Evolutionary conservation across 1,140 invertebrate species (phyloP).

Genomic region (Cepaea nemoralis): DNA sequence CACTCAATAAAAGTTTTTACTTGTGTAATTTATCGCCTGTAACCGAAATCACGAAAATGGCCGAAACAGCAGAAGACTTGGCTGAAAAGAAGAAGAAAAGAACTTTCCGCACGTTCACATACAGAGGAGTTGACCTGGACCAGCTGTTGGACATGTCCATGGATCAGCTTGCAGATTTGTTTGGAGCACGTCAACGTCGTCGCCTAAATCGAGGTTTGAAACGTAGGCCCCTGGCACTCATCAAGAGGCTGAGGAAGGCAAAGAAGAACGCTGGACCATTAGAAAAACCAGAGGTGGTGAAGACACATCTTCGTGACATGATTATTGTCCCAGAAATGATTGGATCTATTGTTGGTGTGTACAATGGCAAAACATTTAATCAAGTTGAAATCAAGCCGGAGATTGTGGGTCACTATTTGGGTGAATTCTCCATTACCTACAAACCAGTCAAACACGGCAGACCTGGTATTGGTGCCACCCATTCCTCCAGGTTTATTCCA

Average conservation of each 20-base stretch:
- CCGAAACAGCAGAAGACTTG: constrained; percentile 49
- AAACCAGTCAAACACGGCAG: constrained; percentile 99
- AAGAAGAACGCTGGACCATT: constrained; percentile 97
- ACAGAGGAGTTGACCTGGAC: constrained; percentile 97
- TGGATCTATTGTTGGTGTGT: constrained; percentile 98
- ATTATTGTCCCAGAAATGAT: constrained; percentile 99
- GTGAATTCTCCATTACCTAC: constrained; percentile 99
- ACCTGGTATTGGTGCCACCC: constrained; percentile 99
- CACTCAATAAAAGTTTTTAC: too few relatives aligned
- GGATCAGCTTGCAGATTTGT: too few relatives aligned
- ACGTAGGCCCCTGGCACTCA: constrained; percentile 83
- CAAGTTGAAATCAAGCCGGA: constrained; percentile 90
- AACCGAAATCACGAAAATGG: too few relatives aligned
- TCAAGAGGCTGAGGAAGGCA: constrained; percentile 80
- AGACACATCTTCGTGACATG: constrained; percentile 99
- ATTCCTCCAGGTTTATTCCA: constrained; percentile 99
- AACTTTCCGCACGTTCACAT: constrained; percentile 99
- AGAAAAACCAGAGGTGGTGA: constrained; percentile 82
- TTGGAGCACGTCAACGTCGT: constrained; percentile 89
- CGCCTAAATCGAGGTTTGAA: constrained; percentile 94
- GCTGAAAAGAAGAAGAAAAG: constrained; percentile 90
- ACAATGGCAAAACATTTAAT: constrained; percentile 98
- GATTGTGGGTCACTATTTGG: constrained; percentile 99
- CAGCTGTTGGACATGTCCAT: constrained; percentile 98
- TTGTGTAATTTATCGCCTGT: too few relatives aligned